phyloP scores from a whole-genome alignment of 1,140 invertebrate genomes.

The Vanessa atalanta region DNA sequence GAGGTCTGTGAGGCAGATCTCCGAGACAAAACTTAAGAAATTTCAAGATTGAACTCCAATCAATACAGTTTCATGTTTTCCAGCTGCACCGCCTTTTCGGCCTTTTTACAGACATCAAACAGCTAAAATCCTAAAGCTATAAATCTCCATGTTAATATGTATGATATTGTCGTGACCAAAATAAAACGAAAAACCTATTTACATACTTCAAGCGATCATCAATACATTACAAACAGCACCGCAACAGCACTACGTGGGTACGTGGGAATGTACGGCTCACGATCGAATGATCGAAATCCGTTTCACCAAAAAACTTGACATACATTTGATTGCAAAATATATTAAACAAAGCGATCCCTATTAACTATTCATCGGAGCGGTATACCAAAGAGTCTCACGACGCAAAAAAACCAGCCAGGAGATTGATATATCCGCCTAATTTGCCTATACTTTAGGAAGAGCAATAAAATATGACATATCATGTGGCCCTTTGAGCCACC shows the following conservation, averaged over 20 bases:
- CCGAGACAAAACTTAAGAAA: no score
- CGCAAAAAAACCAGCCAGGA: slow-evolving; percentile 52
- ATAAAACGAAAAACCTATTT: no score
- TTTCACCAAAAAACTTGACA: slow-evolving; percentile 30
- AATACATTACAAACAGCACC: not conserved
- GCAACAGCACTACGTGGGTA: not conserved
- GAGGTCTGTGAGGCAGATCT: no score
- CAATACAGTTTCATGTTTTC: no score
- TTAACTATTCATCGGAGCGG: slow-evolving; percentile 70
- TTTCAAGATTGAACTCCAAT: no score
- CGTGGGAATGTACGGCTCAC: slow-evolving; percentile 11
- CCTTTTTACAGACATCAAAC: no score
- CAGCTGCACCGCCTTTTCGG: no score
- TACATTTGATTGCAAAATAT: slow-evolving; percentile 40
- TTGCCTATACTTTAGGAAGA: slow-evolving; percentile 58
- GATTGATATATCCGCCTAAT: slow-evolving; percentile 77
- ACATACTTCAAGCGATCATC: not conserved
- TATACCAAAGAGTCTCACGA: slow-evolving; percentile 50
- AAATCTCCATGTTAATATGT: no score
- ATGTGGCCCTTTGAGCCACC: slow-evolving; percentile 59
- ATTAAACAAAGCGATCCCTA: slow-evolving; percentile 46
- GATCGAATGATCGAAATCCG: slow-evolving; percentile 12
- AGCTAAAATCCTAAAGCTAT: no score
- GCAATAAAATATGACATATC: slow-evolving; percentile 75
- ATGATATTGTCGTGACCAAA: no score